Evolutionary conservation across 2,113 vertebrate genomes (phyloP), one percentile per base, ranked within the genome.

Genomic region (Festucalex cinctus): DNA sequence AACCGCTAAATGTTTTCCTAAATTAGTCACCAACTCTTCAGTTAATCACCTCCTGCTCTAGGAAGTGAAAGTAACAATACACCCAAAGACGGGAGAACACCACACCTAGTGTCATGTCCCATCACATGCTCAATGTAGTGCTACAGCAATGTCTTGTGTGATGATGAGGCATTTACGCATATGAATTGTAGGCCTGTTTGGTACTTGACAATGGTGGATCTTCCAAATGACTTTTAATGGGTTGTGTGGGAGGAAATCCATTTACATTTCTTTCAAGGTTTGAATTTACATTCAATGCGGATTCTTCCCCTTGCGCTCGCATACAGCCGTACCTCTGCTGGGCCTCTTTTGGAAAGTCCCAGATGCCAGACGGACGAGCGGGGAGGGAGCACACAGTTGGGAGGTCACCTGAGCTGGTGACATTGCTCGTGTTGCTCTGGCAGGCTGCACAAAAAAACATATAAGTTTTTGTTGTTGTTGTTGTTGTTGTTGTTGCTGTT

Each of bases 291-390:
- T 57, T 63, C 64, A 63, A 65, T 65, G 61, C 68, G 49, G 49
- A 69, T 68, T 56, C 56, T 63, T 53, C 60, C 46, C 32, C 69
- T 64, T 68, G 57, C 65, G 63, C 64, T 39, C 48, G 48, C 73
- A 61, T 70, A 60, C 59, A 71, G 69, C 41, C 39, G 63, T 85
- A 76, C 85, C 83, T 85, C 81, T 80, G 76, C 71, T 79, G 81
- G 81, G 84, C 84, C 84, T 84, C 84, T 85, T 79, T 79, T 82
- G 86, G 83, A 86, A 89, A 86, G 81, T 89, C 86, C 84, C 79
- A 84, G 76, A 85, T 83, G 84, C 83, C 86, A 85, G 83, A 84
- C 84, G 76, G 76, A 76, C 76, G 80, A 85, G 67, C 69, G 32
- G 72, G 69, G 76, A 76, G 79, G 77, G 72, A 82, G 79, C 19